phyloP scores from a whole-genome alignment of 2,888 invertebrate species.

The Ptilodon capucinus region DNA sequence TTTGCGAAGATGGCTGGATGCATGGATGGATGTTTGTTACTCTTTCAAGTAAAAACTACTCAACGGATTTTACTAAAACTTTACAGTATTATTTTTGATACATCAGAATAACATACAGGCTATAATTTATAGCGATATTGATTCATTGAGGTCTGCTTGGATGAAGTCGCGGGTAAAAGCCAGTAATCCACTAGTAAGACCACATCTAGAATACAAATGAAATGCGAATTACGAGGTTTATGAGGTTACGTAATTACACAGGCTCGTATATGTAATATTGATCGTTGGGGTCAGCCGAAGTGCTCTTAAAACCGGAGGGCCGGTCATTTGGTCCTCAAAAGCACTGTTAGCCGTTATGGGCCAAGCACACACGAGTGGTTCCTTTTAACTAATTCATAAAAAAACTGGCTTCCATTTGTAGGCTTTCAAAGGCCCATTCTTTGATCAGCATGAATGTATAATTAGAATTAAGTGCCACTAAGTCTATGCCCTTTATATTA shows the following conservation, averaged over 20 bases:
- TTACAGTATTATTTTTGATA: too few species aligned
- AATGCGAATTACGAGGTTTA: background rate
- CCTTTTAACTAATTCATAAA: constrained; percentile 39
- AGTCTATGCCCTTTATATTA: constrained; percentile 26
- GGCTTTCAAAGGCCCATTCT: constrained; percentile 35
- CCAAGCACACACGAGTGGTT: constrained; percentile 31
- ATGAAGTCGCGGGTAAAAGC: too few species aligned
- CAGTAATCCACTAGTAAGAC: too few species aligned
- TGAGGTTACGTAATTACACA: background rate
- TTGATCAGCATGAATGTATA: constrained; percentile 38
- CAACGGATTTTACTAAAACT: too few species aligned
- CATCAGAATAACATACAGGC: too few species aligned
- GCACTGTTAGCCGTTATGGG: constrained; percentile 43
- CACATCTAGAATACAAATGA: background rate
- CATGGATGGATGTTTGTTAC: too few species aligned
- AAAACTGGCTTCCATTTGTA: constrained; percentile 34
- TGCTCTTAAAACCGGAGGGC: constrained; percentile 41
- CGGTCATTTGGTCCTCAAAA: constrained; percentile 57
- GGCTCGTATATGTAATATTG: constrained; percentile 32
- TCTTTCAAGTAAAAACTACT: too few species aligned
- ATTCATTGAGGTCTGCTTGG: too few species aligned
- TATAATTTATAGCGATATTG: too few species aligned
- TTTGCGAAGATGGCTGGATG: too few species aligned
- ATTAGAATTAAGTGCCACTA: constrained; percentile 38
- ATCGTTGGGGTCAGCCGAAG: constrained; percentile 45